Conservation (phyloP, 2,888 invertebrate species). For the Listrodromus nycthemerus region DNA sequence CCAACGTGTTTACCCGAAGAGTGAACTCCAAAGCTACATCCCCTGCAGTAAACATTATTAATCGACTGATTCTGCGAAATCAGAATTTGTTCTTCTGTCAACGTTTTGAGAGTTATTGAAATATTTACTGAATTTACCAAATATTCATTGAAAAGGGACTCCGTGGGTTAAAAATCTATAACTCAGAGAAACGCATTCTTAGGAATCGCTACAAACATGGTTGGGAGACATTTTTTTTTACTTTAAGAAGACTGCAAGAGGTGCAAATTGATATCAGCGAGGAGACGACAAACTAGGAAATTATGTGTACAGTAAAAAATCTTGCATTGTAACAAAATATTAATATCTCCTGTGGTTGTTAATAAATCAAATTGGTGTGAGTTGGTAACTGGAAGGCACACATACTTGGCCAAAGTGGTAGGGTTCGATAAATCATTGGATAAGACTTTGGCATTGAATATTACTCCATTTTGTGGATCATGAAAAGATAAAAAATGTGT, state of each 20-base stretch:
- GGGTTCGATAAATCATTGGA: neutral
- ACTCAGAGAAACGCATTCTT: neutral
- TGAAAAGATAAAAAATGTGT: neutral
- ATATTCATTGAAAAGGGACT: neutral
- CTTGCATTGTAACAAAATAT: neutral
- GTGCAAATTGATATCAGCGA: neutral
- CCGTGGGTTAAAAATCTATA: neutral
- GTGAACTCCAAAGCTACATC: neutral
- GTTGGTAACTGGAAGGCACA: neutral
- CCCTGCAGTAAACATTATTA: neutral
- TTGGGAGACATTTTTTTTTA: neutral
- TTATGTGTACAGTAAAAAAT: neutral
- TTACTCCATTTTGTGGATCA: neutral
- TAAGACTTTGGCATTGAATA: neutral
- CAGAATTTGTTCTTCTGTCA: too few species aligned
- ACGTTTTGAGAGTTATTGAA: too few species aligned
- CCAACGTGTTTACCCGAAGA: neutral
- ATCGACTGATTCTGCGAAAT: neutral
- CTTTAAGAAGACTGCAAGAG: neutral
- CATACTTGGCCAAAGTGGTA: neutral
- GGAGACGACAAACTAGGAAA: neutral
- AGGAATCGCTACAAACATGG: neutral
- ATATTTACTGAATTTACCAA: neutral
- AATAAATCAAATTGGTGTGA: neutral
- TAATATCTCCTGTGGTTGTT: neutral